These are phyloP conservation scores for Eciton burchellii DNA, from an alignment of 1,140 invertebrate species.

Conservation along the genomic window DNA sequence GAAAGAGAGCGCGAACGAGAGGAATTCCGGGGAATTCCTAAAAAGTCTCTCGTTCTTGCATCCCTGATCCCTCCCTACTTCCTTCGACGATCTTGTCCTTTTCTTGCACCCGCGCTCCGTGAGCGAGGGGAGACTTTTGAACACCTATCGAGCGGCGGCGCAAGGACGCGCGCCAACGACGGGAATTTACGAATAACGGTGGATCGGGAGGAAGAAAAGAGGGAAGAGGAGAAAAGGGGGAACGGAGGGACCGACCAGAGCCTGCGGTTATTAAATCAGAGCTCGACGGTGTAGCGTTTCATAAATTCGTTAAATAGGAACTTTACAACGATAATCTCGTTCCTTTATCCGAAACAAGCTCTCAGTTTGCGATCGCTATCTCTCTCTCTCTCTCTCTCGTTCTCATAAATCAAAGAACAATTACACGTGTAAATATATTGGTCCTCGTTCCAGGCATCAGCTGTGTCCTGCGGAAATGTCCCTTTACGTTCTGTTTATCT, in stretches of 20 bases:
- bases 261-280: conserved; percentile 66
- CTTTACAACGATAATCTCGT: conserved; percentile 66
- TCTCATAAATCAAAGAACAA: conserved; percentile 71
- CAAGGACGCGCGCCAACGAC: background rate
- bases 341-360: conserved; percentile 42
- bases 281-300: conserved; percentile 61
- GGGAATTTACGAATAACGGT: conserved; percentile 52
- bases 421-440: conserved; percentile 74
- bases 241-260: background rate
- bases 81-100: background rate
- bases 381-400: conserved; percentile 5
- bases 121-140: background rate
- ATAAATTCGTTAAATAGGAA: conserved; percentile 71
- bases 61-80: background rate
- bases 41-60: conserved; percentile 42
- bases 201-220: background rate
- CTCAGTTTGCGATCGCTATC: conserved; percentile 45
- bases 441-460: conserved; percentile 50
- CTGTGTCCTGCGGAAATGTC: conserved; percentile 57
- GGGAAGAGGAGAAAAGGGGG: background rate
- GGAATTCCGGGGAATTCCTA: conserved; percentile 59
- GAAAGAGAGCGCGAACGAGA: conserved; percentile 43
- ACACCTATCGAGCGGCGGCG: conserved; percentile 23
- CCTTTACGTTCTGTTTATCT: conserved; percentile 60
- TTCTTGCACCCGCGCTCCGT: background rate